phyloP scores from a whole-genome alignment of 1,140 invertebrate genomes.

The Drosophila ananassae region DNA sequence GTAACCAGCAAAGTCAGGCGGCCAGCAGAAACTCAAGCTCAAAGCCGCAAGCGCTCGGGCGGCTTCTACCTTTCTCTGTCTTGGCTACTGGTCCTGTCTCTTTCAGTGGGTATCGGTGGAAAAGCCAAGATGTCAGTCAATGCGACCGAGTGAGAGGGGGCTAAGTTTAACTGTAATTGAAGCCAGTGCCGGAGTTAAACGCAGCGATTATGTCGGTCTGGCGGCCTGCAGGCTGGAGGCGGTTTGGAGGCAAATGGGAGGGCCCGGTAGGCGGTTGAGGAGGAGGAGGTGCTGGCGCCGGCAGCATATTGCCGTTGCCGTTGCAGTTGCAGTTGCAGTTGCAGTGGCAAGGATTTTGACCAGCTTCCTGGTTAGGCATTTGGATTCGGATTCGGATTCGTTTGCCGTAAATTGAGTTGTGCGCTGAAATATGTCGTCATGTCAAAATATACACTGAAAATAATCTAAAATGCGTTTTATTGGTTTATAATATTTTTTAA shows the following conservation, averaged over 20 bases:
- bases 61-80: not conserved
- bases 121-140: not conserved
- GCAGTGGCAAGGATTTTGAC: conserved; percentile 49
- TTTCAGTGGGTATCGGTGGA: not conserved
- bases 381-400: conserved; percentile 21
- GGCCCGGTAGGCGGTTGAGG: not conserved
- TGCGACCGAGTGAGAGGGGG: not conserved
- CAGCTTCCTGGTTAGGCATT: conserved; percentile 55
- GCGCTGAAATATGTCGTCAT: conserved; percentile 51
- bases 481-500: too few relatives aligned
- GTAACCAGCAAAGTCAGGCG: conserved; percentile 31
- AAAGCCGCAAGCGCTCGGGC: conserved; percentile 29
- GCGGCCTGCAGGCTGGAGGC: conserved; percentile 48
- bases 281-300: conserved; percentile 16
- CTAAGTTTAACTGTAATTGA: conserved; percentile 78
- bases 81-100: not conserved
- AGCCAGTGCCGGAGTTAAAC: conserved; percentile 72
- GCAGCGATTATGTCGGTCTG: conserved; percentile 76
- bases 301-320: conserved; percentile 28
- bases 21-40: conserved; percentile 18
- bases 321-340: conserved; percentile 29
- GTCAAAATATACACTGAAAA: conserved; percentile 17
- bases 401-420: conserved; percentile 58
- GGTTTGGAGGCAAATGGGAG: conserved; percentile 1
- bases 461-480: not conserved